A percentile compares a stretch with the other conserved stretches of the same genome.
Evolutionary conservation across 2,888 invertebrate genomes (phyloP).

Genomic region (Oscheius onirici): DNA sequence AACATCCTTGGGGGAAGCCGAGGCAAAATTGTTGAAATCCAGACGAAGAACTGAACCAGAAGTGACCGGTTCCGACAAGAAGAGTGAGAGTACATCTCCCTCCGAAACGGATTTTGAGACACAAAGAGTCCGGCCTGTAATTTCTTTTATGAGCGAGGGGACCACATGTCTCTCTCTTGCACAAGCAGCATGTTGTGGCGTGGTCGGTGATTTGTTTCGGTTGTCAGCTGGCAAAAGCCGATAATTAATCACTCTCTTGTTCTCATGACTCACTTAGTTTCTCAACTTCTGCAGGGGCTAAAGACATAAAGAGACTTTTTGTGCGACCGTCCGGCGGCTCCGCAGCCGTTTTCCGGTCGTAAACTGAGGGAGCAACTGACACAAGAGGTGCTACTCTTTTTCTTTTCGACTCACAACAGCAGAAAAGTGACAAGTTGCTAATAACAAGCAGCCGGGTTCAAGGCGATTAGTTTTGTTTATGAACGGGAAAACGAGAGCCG

Average conservation of each 20-base stretch:
- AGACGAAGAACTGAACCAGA: slow-evolving; percentile 20
- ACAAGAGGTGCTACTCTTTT: neutral
- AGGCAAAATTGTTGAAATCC: slow-evolving; percentile 14
- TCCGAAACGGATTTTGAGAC: slow-evolving; percentile 35
- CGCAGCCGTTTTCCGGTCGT: slow-evolving; percentile 27
- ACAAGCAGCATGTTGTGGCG: neutral
- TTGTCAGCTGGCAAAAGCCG: slow-evolving; percentile 15
- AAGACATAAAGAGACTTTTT: neutral
- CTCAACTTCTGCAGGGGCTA: neutral
- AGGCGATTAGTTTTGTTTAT: neutral
- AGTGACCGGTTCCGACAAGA: slow-evolving; percentile 24
- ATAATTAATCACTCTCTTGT: slow-evolving; percentile 13
- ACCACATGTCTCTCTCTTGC: slow-evolving; percentile 16
- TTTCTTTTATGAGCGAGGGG: too few species aligned
- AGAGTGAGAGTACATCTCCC: slow-evolving; percentile 19
- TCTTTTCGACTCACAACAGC: neutral
- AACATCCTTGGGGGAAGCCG: slow-evolving; percentile 5
- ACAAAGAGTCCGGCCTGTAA: slow-evolving; percentile 52
- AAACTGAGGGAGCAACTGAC: slow-evolving; percentile 24
- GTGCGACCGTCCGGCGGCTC: neutral
- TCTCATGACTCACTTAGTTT: neutral
- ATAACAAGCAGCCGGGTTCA: too few species aligned
- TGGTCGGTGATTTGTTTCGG: slow-evolving; percentile 3
- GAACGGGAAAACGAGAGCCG: neutral
- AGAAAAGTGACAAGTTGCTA: too few species aligned